Base-by-base conservation (phyloP, 2,113 vertebrate genomes). In the Cyprinodon variegatus region DNA sequence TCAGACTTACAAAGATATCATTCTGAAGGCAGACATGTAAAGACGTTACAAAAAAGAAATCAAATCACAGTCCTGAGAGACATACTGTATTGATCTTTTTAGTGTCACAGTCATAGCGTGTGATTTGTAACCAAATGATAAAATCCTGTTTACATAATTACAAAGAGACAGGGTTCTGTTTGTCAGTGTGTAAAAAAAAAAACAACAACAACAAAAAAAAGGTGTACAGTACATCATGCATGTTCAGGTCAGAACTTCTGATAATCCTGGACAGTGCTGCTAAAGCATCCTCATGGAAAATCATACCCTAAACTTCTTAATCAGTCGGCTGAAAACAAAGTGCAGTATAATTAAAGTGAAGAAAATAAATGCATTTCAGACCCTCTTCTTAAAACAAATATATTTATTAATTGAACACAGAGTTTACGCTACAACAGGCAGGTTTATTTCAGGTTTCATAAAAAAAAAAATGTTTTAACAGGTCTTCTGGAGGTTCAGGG, bases 31-130 rank as follows among this genome's bases (percentile, higher is more conserved):
- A 87, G 91, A 90, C 63, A 68, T 77, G 76, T 74, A 50, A 83
- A 74, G 46, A 48, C 0, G 63, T 68, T 64, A 71, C 41, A 29
- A 79, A 75, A 46, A 70, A 67, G 15, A 11, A 71, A 72, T 61
- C 70, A 68, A 59, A 67, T 61, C 48, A 63, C 79, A 2, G 86
- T 90, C 92, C 92, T 93, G 92, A 93, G 92, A 90, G 82, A 88
- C 80, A 69, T 88, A 57, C 38, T 40, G 45, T 84, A 88, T 89
- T 87, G 88, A 86, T 88, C 78, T 78, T 76, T 77, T 78, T 64
- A 48, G 69, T 48, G 48, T 76, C 74, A 88, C 77, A 85, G 79
- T 83, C 66, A 83, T 74, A 74, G 78, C 68, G 46, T 83, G 48
- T 14, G 40, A 79, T 72, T 41, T 80, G 43, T 13, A 17, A 61